Base-by-base conservation (phyloP, 2,113 vertebrate genomes). In the Falcunculus frontatus region DNA sequence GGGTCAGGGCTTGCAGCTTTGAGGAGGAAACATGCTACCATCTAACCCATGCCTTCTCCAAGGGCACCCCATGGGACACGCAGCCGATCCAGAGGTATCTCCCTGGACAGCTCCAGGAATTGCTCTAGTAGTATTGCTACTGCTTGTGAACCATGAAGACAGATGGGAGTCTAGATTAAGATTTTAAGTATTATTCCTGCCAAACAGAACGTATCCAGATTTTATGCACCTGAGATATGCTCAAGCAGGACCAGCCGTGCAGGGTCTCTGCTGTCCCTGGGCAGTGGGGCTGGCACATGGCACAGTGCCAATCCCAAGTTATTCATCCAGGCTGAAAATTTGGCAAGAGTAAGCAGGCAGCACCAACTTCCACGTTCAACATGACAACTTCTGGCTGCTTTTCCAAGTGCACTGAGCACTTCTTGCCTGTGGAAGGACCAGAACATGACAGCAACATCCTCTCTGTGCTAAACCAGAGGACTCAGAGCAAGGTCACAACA, bases 201-300 rank as follows among this genome's bases (percentile, higher is more conserved):
- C 33, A 46, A 55, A 84, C 0, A 2, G 52, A 82, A 78, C 7
- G 8, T 15, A 21, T 9, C 10, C 6, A 15, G 17, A 39, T 59
- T 73, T 69, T 30, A 37, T 4, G 10, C 27, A 47, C 16, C 62
- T 52, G 39, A 46, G 41, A 39, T 13, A 12, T 1, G 27, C 33
- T 39, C 26, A 8, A 3, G 11, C 27, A 56, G 46, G 57, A 44
- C 7, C 72, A 75, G 39, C 42, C 32, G 15, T 0, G 0, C 14
- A 33, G n/a, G 25, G 39, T 32, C 13, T 33, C 57, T 16, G 15
- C 32, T 56, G 41, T 76, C 49, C 42, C 41, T 42, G 35, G 20
- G 59, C 44, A 63, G 49, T 0, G 0, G 52, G 65, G 23, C 47
- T 33, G 26, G 65, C 86, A 72, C 0, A 0, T 62, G 49, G 73